Evolutionary conservation across 2,888 invertebrate species (phyloP).

Genomic region (Heliconius sara): DNA sequence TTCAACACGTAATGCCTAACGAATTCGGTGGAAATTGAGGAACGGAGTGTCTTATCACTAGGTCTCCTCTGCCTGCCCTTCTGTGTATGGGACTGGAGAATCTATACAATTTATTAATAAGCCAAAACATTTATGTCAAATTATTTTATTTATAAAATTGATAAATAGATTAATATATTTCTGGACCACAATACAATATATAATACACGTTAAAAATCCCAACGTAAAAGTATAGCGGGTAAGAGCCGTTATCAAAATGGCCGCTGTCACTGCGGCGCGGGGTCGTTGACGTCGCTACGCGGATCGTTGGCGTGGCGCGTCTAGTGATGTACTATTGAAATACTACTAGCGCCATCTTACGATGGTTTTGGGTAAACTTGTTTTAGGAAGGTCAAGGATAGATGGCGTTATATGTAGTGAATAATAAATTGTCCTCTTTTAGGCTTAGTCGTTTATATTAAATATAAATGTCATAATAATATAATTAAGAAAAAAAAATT

Average conservation of each 20-base stretch:
- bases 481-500: not conserved
- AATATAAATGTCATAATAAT: not conserved
- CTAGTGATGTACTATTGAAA: slow-evolving; percentile 55
- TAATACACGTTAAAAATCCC: not conserved
- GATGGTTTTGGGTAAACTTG: slow-evolving; percentile 29
- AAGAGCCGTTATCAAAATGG: slow-evolving; percentile 79
- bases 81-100: no score
- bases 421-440: not conserved
- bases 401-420: slow-evolving; percentile 56
- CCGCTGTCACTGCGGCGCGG: slow-evolving; percentile 63
- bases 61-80: no score
- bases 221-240: slow-evolving; percentile 31
- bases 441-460: not conserved
- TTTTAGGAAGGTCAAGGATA: slow-evolving; percentile 44
- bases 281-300: slow-evolving; percentile 75
- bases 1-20: no score
- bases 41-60: no score
- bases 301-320: slow-evolving; percentile 59
- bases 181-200: not conserved
- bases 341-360: slow-evolving; percentile 68
- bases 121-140: not conserved
- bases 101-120: not conserved
- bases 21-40: no score
- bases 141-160: not conserved
- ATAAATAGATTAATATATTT: not conserved